Base-by-base conservation (phyloP, 2,113 vertebrate species). In the Brienomyrus brachyistius region DNA sequence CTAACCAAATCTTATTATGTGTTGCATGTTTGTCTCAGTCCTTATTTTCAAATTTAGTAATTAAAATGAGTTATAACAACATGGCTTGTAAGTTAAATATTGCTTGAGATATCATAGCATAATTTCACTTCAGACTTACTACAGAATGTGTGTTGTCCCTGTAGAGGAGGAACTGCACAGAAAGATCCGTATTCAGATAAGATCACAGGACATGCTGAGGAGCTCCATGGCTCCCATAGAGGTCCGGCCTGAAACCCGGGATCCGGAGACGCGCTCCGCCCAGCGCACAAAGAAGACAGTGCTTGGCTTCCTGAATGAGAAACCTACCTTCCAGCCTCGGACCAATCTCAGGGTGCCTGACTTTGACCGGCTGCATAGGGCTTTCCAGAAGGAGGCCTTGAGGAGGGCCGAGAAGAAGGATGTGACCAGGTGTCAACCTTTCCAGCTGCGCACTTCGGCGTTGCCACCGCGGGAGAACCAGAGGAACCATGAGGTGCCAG, bases 271-370 rank as follows among this genome's bases (percentile, higher is more conserved):
- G 82, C 94, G 95, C 89, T 93, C 93, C 13, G 95, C 96, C 2
- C 90, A 96, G 50, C 96, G 93, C 51, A 97, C 95, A 87, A 96
- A 91, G 91, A 95, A 94, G 88, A 92, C 96, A 90, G 96, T 94
- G 86, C 94, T 98, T 62, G 94, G 93, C 51, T 98, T 98, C 92
- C 94, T 98, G 93, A 94, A 98, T 21, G 94, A 97, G 17, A 94
- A 92, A 90, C 97, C 97, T 31, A 97, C 93, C 88, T 99, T 99
- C 94, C 94, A 93, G 90, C 98, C 98, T 86, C 96, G 91, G 90
- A 97, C 97, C 93, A 97, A 97, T 88, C 90, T 94, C 2, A 90
- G 91, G 1, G 91, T 98, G 77, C 98, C 98, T 0, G 96, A 99
- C 91, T 98, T 98, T 91, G 94, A 95, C 87, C 93, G 91, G 92